A percentile compares a stretch with the other conserved stretches of the same genome.
phyloP scores from a whole-genome alignment of 2,888 invertebrate species.

The Urechis unicinctus region DNA sequence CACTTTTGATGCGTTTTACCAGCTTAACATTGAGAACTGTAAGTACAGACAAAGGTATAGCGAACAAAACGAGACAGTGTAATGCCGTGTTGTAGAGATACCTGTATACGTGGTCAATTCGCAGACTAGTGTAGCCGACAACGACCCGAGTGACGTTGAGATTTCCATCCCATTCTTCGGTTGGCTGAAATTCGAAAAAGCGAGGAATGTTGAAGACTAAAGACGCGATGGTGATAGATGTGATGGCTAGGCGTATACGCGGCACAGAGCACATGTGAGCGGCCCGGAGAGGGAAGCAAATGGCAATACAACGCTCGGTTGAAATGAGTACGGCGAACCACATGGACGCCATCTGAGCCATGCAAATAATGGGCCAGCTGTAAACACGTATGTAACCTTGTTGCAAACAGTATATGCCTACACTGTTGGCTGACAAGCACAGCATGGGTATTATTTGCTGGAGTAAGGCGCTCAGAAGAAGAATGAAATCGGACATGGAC shows the following conservation, averaged over 20 bases:
- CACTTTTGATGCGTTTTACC: slow-evolving; percentile 38
- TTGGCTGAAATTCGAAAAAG: slow-evolving; percentile 30
- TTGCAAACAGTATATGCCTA: slow-evolving; percentile 14
- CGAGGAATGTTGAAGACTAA: slow-evolving; percentile 32
- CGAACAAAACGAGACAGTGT: slow-evolving; percentile 29
- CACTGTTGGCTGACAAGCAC: slow-evolving; percentile 5
- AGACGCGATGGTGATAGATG: slow-evolving; percentile 27
- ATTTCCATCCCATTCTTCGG: neutral
- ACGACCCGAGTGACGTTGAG: slow-evolving; percentile 12
- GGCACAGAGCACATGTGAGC: slow-evolving; percentile 24
- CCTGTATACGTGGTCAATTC: slow-evolving; percentile 18
- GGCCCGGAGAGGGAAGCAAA: slow-evolving; percentile 39
- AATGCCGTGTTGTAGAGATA: slow-evolving; percentile 26
- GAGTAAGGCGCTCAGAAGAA: slow-evolving; percentile 17
- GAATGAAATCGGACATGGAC: slow-evolving; percentile 20
- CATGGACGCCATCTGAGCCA: slow-evolving; percentile 31
- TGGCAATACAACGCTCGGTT: slow-evolving; percentile 44
- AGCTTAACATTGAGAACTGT: slow-evolving; percentile 36
- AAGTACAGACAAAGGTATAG: slow-evolving; percentile 34
- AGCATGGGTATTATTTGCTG: slow-evolving; percentile 20
- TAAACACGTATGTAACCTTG: slow-evolving; percentile 20
- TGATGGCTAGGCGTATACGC: slow-evolving; percentile 26
- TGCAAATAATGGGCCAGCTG: slow-evolving; percentile 24
- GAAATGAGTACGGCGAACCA: slow-evolving; percentile 45
- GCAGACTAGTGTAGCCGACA: slow-evolving; percentile 12